Evolutionary conservation across 2,888 invertebrate species (phyloP).

Genomic region (Drosophila monieri): DNA sequence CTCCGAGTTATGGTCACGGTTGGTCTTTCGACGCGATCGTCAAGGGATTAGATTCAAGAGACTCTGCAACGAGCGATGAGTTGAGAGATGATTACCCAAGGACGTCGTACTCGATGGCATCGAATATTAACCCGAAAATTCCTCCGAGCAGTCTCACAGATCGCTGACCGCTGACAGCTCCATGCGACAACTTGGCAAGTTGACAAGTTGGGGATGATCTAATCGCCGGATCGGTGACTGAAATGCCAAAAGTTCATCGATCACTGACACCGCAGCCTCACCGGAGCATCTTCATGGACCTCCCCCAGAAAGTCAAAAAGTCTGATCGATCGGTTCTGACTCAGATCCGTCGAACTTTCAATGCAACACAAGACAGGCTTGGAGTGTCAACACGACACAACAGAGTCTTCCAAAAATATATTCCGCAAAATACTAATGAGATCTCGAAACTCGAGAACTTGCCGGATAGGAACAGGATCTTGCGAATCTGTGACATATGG

Average conservation of each 20-base stretch:
- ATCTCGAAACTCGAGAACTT: conserved; percentile 13
- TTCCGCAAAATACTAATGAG: conserved; percentile 9
- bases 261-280: conserved; percentile 33
- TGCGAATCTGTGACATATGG: conserved; percentile 32
- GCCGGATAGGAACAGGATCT: conserved; percentile 35
- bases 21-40: conserved; percentile 29
- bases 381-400: conserved; percentile 19
- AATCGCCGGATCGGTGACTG: conserved; percentile 24
- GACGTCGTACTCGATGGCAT: conserved; percentile 1
- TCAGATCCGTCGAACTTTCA: conserved; percentile 15
- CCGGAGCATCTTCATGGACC: conserved; percentile 31
- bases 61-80: conserved; percentile 1
- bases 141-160: not conserved
- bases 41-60: conserved; percentile 20
- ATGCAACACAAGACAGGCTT: conserved; percentile 9
- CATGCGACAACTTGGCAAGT: conserved; percentile 12
- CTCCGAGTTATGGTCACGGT: conserved; percentile 39
- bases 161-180: not conserved
- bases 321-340: conserved; percentile 35
- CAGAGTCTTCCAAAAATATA: not conserved
- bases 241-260: conserved; percentile 45
- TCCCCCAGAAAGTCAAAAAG: conserved; percentile 10
- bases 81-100: conserved; percentile 13
- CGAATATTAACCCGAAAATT: not conserved
- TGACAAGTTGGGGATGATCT: conserved; percentile 26